Percentiles rank a stretch among this genome's conserved stretches.
phyloP scores from a whole-genome alignment of 2,888 invertebrate genomes.

The Diadegma fenestrale region DNA sequence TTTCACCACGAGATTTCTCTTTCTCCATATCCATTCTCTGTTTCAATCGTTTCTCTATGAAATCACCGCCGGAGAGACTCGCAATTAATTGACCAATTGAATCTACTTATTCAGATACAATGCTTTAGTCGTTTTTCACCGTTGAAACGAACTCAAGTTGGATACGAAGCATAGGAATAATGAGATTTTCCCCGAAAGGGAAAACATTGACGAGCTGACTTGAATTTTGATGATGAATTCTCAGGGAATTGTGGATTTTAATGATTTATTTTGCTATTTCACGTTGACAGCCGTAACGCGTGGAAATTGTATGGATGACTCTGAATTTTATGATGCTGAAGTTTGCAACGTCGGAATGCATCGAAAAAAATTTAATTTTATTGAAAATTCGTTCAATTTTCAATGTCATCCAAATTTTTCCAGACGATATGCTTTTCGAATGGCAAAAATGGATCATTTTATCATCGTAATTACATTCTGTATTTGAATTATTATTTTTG shows the following conservation, averaged over 20 bases:
- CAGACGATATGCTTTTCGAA: no score
- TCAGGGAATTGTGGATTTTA: no score
- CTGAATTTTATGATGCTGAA: no score
- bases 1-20: conserved; percentile 36
- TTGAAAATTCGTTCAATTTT: no score
- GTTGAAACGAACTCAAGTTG: conserved; percentile 6
- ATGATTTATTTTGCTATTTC: no score
- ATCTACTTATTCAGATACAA: conserved; percentile 29
- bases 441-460: no score
- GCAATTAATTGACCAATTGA: conserved; percentile 51
- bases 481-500: no score
- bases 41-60: conserved; percentile 30
- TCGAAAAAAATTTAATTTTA: no score
- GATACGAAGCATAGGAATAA: not conserved
- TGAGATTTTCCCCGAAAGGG: not conserved
- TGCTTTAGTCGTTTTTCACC: conserved; percentile 18
- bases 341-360: no score
- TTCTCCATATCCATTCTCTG: conserved; percentile 1
- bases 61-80: conserved; percentile 37
- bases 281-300: not conserved
- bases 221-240: not conserved
- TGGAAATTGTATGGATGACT: no score
- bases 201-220: not conserved
- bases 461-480: no score
- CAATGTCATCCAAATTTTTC: no score